A percentile compares a stretch with the other conserved stretches of the same genome.
phyloP scores from a whole-genome alignment of 2,113 vertebrate genomes.

The Eudyptes chrysolophus region DNA sequence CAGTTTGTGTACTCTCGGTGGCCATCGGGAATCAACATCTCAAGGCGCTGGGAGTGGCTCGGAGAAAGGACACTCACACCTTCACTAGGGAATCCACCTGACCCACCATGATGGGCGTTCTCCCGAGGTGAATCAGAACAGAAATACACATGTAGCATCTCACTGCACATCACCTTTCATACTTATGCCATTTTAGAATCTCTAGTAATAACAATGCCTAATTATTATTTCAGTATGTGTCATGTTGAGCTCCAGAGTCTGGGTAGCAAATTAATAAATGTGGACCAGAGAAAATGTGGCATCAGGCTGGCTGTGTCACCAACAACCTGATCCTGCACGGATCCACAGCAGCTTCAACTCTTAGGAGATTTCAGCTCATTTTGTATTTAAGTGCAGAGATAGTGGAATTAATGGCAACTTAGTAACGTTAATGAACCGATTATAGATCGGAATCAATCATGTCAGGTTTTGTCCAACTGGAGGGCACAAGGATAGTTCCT shows the following conservation, averaged over 20 bases:
- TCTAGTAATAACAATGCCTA: not conserved
- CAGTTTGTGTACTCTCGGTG: not conserved
- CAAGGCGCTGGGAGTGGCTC: not conserved
- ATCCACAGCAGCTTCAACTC: not conserved
- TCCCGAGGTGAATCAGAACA: not conserved
- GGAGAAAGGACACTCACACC: not conserved
- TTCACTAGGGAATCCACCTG: not conserved
- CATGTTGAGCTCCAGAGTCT: not conserved
- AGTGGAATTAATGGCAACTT: slow-evolving; percentile 46
- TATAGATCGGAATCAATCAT: slow-evolving; percentile 11
- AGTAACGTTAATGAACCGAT: slow-evolving; percentile 19
- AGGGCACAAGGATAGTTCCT: not conserved
- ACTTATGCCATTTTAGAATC: not conserved
- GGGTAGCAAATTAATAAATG: not conserved
- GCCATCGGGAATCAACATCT: not conserved
- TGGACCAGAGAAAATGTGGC: not conserved
- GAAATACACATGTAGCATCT: not conserved
- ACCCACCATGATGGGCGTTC: accelerated
- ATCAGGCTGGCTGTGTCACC: not conserved
- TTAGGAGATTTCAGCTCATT: not conserved
- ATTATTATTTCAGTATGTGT: not conserved
- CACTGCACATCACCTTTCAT: not conserved
- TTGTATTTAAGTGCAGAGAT: slow-evolving; percentile 14
- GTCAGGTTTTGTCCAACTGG: not conserved
- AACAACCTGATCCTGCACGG: not conserved